Percentiles rank a stretch among this genome's conserved stretches.
These are phyloP conservation scores for Leptopilina clavipes DNA, from an alignment of 1,140 invertebrate species.

Conservation along the genomic window DNA sequence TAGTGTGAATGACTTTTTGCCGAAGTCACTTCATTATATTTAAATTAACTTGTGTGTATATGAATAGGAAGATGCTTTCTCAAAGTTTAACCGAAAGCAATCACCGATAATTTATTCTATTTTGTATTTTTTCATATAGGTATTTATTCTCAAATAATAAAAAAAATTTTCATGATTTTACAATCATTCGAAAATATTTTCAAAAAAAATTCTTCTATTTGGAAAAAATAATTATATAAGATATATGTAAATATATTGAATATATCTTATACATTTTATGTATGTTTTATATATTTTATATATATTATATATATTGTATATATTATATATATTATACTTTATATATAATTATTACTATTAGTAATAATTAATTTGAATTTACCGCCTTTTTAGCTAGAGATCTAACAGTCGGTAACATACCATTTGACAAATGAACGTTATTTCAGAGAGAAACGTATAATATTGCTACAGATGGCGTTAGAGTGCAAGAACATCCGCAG, in stretches of 20 bases:
- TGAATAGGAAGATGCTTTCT: conserved; percentile 19
- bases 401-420: neutral
- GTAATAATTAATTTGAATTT: too few relatives aligned
- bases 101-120: neutral
- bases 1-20: conserved; percentile 11
- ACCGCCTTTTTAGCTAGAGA: neutral
- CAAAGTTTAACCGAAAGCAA: conserved; percentile 8
- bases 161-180: too few relatives aligned
- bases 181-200: too few relatives aligned
- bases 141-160: neutral
- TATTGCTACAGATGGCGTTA: conserved; percentile 49
- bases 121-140: neutral
- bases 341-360: too few relatives aligned
- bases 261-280: too few relatives aligned
- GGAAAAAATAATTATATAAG: too few relatives aligned
- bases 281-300: too few relatives aligned
- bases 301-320: too few relatives aligned
- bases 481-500: conserved; percentile 60
- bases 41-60: neutral
- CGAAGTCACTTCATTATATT: neutral
- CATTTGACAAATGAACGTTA: neutral
- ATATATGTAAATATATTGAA: too few relatives aligned
- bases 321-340: too few relatives aligned
- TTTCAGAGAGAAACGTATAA: neutral
- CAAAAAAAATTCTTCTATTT: too few relatives aligned